Conservation (phyloP, 2,888 invertebrate species). For the Chalcis sispes region DNA sequence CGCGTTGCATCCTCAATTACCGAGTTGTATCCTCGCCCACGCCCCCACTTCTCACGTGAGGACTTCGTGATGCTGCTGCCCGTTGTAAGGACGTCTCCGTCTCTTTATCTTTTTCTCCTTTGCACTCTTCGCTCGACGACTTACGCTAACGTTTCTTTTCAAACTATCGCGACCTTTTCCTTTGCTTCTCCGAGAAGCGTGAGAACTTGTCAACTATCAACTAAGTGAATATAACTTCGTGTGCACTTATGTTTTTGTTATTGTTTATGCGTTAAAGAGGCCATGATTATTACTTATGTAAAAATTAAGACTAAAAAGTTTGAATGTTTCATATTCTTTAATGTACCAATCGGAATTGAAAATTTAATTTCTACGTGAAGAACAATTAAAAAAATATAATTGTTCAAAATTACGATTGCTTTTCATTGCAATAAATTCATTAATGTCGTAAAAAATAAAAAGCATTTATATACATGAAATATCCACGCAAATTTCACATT, state of each 20-base stretch:
- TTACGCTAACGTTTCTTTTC: constrained; percentile 7
- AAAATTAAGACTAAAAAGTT: too few relatives aligned
- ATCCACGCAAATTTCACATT: too few relatives aligned
- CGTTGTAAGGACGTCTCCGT: not conserved
- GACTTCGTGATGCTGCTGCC: not conserved
- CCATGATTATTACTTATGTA: not conserved
- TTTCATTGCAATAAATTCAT: too few relatives aligned
- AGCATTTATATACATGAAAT: too few relatives aligned
- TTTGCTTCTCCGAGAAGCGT: constrained; percentile 43
- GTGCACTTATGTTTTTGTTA: not conserved
- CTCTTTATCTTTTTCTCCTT: not conserved
- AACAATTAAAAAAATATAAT: too few relatives aligned
- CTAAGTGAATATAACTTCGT: too few relatives aligned
- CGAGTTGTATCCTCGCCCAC: constrained; percentile 54
- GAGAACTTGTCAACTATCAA: constrained; percentile 55
- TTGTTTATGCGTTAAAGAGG: not conserved
- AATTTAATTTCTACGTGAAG: too few relatives aligned
- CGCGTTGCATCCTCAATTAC: constrained; percentile 56
- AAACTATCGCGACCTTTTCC: not conserved
- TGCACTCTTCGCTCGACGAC: not conserved
- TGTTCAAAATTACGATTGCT: too few relatives aligned
- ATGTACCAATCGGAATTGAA: too few relatives aligned
- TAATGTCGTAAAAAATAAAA: too few relatives aligned
- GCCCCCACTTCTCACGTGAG: too few relatives aligned
- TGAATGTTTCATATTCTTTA: too few relatives aligned